Conservation (phyloP, 2,888 invertebrate species). For the Atethmia centrago region DNA sequence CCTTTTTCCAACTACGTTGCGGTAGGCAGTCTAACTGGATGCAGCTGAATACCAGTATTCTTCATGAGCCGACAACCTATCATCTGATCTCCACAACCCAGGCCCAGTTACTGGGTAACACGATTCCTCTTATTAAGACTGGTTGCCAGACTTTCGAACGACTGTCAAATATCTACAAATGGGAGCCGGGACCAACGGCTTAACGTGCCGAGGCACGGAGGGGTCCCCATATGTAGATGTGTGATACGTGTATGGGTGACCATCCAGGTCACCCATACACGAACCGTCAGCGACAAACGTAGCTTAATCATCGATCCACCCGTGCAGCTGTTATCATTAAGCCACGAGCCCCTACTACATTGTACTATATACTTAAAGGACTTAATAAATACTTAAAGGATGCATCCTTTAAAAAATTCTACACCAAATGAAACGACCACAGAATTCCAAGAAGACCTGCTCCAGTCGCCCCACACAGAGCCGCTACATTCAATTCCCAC, state of each 20-base stretch:
- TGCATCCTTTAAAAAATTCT: background rate
- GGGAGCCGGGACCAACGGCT: background rate
- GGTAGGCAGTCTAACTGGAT: background rate
- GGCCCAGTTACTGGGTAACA: background rate
- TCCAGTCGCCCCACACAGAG: background rate
- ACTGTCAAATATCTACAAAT: background rate
- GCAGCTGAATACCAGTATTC: background rate
- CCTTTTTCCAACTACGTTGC: no score
- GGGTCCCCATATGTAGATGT: background rate
- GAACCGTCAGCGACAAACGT: no score
- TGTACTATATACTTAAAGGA: background rate
- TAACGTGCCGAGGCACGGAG: background rate
- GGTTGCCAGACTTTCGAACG: background rate
- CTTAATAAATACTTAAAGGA: background rate
- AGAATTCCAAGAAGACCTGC: background rate
- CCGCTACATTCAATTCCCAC: slow-evolving; percentile 35
- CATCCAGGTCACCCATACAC: no score
- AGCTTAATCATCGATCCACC: background rate
- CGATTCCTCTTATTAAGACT: background rate
- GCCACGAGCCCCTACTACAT: background rate
- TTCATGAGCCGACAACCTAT: no score
- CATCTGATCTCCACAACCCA: no score
- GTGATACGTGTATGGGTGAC: no score
- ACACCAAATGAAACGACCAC: background rate
- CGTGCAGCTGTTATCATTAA: background rate